A percentile compares a stretch with the other conserved stretches of the same genome.
These are phyloP conservation scores for Petrocephalus schoutedeni DNA, from an alignment of 2,797 vertebrate species.

Conservation along the genomic window DNA sequence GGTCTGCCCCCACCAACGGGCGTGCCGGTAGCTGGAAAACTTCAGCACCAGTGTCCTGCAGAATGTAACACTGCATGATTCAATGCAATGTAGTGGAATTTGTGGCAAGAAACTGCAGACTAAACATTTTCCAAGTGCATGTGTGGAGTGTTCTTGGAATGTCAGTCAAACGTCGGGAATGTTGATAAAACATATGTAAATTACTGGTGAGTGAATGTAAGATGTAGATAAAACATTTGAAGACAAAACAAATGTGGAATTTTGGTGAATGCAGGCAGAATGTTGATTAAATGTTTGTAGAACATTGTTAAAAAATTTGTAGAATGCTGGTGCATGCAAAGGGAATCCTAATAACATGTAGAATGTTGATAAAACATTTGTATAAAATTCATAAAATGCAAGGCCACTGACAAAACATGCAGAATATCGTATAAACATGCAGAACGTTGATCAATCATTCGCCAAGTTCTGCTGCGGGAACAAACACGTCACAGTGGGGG, in stretches of 20 bases:
- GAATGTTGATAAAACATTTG: neutral
- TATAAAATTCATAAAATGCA: neutral
- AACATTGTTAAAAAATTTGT: too few relatives aligned
- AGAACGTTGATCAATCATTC: neutral
- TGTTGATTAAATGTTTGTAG: neutral
- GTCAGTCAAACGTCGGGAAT: neutral
- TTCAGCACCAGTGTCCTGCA: slow-evolving; percentile 84
- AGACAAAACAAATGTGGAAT: neutral
- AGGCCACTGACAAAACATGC: neutral
- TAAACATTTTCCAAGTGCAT: neutral
- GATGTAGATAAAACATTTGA: neutral
- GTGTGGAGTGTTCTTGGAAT: neutral
- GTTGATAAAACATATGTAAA: neutral
- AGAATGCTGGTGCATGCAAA: neutral
- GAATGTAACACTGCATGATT: neutral
- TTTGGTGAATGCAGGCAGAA: neutral
- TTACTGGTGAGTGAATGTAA: neutral
- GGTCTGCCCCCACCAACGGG: slow-evolving; percentile 92
- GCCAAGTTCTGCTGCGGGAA: too few relatives aligned
- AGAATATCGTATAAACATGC: neutral
- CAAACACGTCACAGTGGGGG: neutral
- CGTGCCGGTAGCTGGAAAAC: slow-evolving; percentile 88
- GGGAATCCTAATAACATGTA: neutral
- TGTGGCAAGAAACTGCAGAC: neutral
- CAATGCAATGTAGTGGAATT: neutral